Percentiles rank a stretch among this genome's conserved stretches.
Conservation (phyloP, 2,888 invertebrate species). For the Papilio gigon region DNA sequence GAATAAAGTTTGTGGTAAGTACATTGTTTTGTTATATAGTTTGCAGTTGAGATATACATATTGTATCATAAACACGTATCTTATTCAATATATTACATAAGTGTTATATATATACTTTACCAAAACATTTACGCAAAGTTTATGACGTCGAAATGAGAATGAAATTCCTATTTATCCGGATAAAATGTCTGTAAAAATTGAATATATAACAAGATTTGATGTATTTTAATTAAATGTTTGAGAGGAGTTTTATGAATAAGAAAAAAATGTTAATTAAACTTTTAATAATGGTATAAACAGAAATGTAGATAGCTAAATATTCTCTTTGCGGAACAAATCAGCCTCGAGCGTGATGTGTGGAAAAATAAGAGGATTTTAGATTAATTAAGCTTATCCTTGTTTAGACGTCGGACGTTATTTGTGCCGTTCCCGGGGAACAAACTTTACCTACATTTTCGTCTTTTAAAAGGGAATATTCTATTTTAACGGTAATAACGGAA, state of each 20-base stretch:
- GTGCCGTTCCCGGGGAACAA: conserved; percentile 50
- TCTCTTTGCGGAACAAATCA: conserved; percentile 29
- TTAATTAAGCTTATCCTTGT: conserved; percentile 63
- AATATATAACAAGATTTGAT: too few relatives aligned
- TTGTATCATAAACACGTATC: too few relatives aligned
- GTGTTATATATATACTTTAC: too few relatives aligned
- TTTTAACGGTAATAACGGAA: not conserved
- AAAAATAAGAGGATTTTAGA: conserved; percentile 54
- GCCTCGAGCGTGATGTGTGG: conserved; percentile 34
- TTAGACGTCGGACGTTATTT: conserved; percentile 59
- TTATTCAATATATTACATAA: too few relatives aligned
- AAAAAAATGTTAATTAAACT: not conserved
- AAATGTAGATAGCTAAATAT: conserved; percentile 17
- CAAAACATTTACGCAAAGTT: too few relatives aligned
- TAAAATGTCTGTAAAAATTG: too few relatives aligned
- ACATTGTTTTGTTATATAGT: too few relatives aligned
- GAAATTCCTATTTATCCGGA: too few relatives aligned
- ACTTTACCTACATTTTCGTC: conserved; percentile 49
- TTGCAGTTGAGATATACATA: too few relatives aligned
- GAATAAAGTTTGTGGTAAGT: too few relatives aligned
- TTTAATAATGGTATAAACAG: conserved; percentile 24
- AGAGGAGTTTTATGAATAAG: not conserved
- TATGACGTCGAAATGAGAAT: too few relatives aligned
- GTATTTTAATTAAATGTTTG: not conserved
- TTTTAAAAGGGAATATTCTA: conserved; percentile 14